These are phyloP conservation scores for Chloromyia formosa DNA, from an alignment of 2,888 invertebrate species.

Conservation along the genomic window DNA sequence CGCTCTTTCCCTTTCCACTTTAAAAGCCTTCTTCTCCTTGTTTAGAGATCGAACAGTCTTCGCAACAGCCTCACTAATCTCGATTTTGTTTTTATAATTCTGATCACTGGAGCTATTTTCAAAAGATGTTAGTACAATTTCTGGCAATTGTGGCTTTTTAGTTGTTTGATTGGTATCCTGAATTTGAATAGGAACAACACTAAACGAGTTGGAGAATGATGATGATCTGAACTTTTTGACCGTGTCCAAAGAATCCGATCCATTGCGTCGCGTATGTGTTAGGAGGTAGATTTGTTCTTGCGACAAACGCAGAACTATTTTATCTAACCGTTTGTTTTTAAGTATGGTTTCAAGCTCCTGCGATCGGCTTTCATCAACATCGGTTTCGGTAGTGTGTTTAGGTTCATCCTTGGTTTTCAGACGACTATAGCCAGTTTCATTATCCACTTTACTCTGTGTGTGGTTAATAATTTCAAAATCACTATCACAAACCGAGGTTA, in stretches of 20 bases:
- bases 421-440: slow-evolving; percentile 18
- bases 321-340: slow-evolving; percentile 29
- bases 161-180: slow-evolving; percentile 4
- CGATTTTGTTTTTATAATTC: background rate
- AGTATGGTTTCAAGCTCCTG: background rate
- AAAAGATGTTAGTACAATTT: slow-evolving; percentile 55
- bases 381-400: background rate
- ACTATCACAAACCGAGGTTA: slow-evolving; percentile 45
- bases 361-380: background rate
- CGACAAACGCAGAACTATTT: slow-evolving; percentile 43
- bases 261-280: background rate
- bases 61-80: background rate
- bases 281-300: slow-evolving; percentile 45
- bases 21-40: background rate
- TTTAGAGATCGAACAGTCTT: background rate
- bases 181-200: slow-evolving; percentile 38
- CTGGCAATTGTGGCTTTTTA: slow-evolving; percentile 53
- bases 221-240: slow-evolving; percentile 19
- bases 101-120: slow-evolving; percentile 42
- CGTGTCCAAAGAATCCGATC: background rate
- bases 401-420: background rate
- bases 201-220: slow-evolving; percentile 31
- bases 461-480: slow-evolving; percentile 49
- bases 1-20: background rate
- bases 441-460: slow-evolving; percentile 45